A percentile compares a stretch with the other conserved stretches of the same genome.
These are phyloP conservation scores for Halocaridina rubra DNA, from an alignment of 2,888 invertebrate species.

Conservation along the genomic window DNA sequence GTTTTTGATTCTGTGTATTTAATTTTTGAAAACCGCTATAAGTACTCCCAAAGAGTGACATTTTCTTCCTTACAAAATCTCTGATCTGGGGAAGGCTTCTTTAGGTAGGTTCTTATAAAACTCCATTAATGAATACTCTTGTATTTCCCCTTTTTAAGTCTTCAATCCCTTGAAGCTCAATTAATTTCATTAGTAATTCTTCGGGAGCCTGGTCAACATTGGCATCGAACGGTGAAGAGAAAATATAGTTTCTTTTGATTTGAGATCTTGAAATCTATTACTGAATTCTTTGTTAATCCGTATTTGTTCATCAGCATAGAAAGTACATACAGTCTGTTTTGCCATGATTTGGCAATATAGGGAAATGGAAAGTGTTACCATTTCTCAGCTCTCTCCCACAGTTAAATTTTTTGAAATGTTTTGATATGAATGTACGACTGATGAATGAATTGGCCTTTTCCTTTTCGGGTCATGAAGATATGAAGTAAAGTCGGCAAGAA, in stretches of 20 bases:
- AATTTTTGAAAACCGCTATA: background rate
- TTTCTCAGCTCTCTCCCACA: background rate
- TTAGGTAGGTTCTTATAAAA: background rate
- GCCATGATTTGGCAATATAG: background rate
- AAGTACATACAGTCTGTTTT: background rate
- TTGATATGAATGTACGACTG: background rate
- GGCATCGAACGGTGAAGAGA: background rate
- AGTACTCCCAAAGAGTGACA: too few species aligned
- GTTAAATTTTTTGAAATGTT: background rate
- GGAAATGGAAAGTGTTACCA: background rate
- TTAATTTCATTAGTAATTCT: background rate
- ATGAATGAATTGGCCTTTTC: background rate
- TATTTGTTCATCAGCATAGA: too few species aligned
- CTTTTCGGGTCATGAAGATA: background rate
- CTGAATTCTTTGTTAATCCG: background rate
- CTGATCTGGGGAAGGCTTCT: background rate
- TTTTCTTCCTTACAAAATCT: background rate
- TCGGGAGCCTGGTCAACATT: background rate
- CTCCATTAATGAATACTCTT: background rate
- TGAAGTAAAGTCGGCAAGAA: background rate
- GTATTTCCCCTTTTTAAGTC: background rate
- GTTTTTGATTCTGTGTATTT: background rate
- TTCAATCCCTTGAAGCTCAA: background rate
- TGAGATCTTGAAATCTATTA: background rate
- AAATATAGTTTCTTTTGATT: background rate